phyloP scores from a whole-genome alignment of 2,113 vertebrate genomes.

The Ancistrus triradiatus region DNA sequence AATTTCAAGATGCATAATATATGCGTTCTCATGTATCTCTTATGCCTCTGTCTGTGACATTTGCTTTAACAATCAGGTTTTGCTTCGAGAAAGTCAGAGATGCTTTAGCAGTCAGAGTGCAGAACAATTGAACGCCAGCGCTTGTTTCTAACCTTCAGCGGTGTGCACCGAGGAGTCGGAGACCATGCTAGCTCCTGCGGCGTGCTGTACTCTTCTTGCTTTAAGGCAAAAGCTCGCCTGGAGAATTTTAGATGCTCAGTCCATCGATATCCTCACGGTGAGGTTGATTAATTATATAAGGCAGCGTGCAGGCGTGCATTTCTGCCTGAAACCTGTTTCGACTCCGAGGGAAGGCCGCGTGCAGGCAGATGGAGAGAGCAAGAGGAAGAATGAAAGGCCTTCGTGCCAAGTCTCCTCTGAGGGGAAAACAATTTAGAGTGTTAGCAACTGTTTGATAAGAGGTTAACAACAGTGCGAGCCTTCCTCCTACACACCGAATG shows the following conservation, averaged over 20 bases:
- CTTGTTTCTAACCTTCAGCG: conserved; percentile 28
- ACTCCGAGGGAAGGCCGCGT: conserved; percentile 37
- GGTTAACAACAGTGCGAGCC: conserved; percentile 48
- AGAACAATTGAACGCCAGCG: conserved; percentile 21
- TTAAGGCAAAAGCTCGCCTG: conserved; percentile 33
- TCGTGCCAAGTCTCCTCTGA: conserved; percentile 46
- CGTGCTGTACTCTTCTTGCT: conserved; percentile 21
- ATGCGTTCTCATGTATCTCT: conserved; percentile 33
- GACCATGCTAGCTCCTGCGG: conserved; percentile 11
- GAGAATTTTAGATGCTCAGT: conserved; percentile 40
- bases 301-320: conserved; percentile 28
- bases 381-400: conserved; percentile 38
- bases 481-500: conserved; percentile 31
- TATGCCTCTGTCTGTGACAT: conserved; percentile 17
- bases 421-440: conserved; percentile 43
- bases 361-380: conserved; percentile 45
- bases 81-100: conserved; percentile 19
- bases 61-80: conserved; percentile 14
- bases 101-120: conserved; percentile 12
- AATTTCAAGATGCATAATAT: conserved; percentile 27
- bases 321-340: conserved; percentile 42
- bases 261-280: conserved; percentile 34
- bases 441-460: conserved; percentile 43
- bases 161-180: not conserved
- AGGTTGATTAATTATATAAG: conserved; percentile 49